Base-by-base conservation (phyloP, 2,888 invertebrate species). In the Agelastica alni region DNA sequence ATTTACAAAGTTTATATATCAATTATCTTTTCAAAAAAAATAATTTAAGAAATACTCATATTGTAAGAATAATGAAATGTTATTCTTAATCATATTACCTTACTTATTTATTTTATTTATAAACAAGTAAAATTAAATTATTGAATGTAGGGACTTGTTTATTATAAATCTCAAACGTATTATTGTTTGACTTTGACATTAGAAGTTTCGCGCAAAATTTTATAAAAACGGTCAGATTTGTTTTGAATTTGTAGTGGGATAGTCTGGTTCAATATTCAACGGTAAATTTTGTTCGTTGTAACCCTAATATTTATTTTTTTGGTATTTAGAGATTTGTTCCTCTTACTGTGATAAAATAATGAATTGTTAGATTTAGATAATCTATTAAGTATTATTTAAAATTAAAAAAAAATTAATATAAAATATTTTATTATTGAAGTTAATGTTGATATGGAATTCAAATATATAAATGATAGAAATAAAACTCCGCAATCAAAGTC, bases 401-500 rank as follows among this genome's bases (percentile, higher is more conserved):
- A n/a, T 9, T 16, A 34, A 13, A 34, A 1, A 14, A 34, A 4
- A 34, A 34, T 34, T 34, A 14, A 16, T 5, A 34, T 4, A 14
- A 16, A 16, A 14, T 14, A 14, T 7, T 14, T 14, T 16, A n/a
- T n/a, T 34, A 34, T 16, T 4, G 4, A 9, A 34, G n/a, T n/a
- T n/a, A n/a, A 10, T 17, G 12, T 39, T 39, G 36, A 36, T 36
- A 67, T 67, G 67, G 67, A 66, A 53, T 66, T 65, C 52, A 67
- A 64, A 53, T 63, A 60, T 37, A 53, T 62, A 18, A 64, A 62
- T 42, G 65, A 67, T 37, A 67, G 61, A 59, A 62, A 66, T 52
- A 59, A 56, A 60, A 70, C 69, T 5, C 69, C 70, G 4, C 67
- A 68, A 44, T 58, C 67, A 4, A 60, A 66, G 54, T 45, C 57